Percentiles rank a stretch among this genome's conserved stretches.
These are phyloP conservation scores for Ephestia elutella DNA, from an alignment of 1,140 invertebrate species.

Conservation along the genomic window DNA sequence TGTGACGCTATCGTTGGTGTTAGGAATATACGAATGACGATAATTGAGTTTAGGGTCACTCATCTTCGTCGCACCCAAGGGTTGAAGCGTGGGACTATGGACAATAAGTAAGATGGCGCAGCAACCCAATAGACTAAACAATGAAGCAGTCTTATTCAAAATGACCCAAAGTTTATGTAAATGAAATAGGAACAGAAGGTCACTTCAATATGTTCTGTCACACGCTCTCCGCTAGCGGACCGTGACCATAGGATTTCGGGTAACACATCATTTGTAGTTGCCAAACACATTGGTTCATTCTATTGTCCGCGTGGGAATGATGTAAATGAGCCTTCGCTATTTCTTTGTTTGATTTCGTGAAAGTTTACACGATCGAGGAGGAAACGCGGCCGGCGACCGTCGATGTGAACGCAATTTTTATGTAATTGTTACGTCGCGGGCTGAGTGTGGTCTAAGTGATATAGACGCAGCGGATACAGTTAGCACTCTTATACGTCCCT, in stretches of 20 bases:
- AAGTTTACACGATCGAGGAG: slow-evolving; percentile 71
- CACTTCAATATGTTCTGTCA: slow-evolving; percentile 15
- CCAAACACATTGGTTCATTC: slow-evolving; percentile 68
- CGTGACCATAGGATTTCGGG: slow-evolving; percentile 63
- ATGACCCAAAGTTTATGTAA: slow-evolving; percentile 1
- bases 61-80: too few relatives aligned
- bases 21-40: too few relatives aligned
- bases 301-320: slow-evolving; percentile 71
- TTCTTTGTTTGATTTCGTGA: slow-evolving; percentile 74
- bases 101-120: too few relatives aligned
- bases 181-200: slow-evolving; percentile 8
- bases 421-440: slow-evolving; percentile 69
- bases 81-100: too few relatives aligned
- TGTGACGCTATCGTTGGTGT: too few relatives aligned
- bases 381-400: slow-evolving; percentile 60
- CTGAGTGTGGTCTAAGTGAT: slow-evolving; percentile 29
- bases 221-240: slow-evolving; percentile 15
- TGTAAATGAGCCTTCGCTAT: slow-evolving; percentile 72
- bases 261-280: slow-evolving; percentile 60
- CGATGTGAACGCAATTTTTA: slow-evolving; percentile 71
- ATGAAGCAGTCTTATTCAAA: too few relatives aligned
- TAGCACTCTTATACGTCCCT: too few relatives aligned
- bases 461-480: slow-evolving; percentile 18
- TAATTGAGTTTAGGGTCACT: too few relatives aligned
- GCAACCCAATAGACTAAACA: too few relatives aligned